Evolutionary conservation across 1,140 invertebrate species (phyloP).

Genomic region (Halictus rubicundus): DNA sequence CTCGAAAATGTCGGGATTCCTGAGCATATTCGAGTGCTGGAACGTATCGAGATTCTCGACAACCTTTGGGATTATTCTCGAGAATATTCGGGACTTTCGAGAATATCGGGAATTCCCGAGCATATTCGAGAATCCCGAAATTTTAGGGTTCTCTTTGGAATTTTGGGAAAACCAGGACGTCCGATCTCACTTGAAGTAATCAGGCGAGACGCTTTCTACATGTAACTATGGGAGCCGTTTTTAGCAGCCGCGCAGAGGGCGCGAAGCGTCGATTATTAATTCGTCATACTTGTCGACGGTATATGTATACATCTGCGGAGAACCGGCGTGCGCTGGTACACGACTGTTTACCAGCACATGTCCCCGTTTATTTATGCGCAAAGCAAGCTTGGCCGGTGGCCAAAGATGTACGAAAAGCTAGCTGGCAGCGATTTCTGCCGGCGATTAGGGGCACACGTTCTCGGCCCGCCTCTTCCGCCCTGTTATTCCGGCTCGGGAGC

Average conservation of each 20-base stretch:
- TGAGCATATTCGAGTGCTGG: no score
- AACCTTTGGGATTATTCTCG: no score
- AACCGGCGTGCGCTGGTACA: background rate
- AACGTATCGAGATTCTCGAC: no score
- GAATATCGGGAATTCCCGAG: no score
- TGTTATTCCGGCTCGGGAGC: slow-evolving; percentile 12
- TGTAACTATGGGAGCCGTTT: background rate
- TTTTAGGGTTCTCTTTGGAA: no score
- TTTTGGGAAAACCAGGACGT: no score
- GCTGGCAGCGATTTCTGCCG: slow-evolving; percentile 11
- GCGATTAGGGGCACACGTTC: background rate
- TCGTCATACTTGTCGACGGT: background rate
- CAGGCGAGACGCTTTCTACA: no score
- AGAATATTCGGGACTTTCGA: no score
- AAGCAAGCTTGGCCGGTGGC: slow-evolving; percentile 43
- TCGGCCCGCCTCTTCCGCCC: background rate
- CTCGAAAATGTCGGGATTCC: no score
- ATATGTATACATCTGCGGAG: background rate
- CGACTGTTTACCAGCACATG: slow-evolving; percentile 38
- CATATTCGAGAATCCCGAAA: no score
- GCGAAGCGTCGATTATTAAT: background rate
- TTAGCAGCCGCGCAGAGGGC: background rate
- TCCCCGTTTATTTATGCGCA: slow-evolving; percentile 61
- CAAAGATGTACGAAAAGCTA: slow-evolving; percentile 54
- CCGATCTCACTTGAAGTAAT: no score